These are phyloP conservation scores for Caenorhabditis sp. DNA, from an alignment of 2,888 invertebrate species.

Conservation along the genomic window DNA sequence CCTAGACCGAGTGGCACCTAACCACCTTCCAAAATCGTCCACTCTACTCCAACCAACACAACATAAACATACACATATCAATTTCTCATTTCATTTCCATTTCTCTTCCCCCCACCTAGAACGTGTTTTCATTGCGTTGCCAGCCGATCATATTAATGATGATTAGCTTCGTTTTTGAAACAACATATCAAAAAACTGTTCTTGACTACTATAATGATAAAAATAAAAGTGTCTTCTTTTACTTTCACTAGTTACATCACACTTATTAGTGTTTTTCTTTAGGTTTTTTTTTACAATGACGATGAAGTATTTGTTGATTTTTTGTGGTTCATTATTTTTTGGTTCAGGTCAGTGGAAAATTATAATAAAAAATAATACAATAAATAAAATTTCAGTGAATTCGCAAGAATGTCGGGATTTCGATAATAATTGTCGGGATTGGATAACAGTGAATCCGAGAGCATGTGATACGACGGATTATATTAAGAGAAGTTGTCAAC, in stretches of 20 bases:
- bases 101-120: neutral
- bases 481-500: slow-evolving; percentile 58
- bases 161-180: neutral
- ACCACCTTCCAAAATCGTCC: neutral
- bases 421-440: slow-evolving; percentile 65
- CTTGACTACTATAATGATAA: neutral
- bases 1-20: too few relatives aligned
- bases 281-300: slow-evolving; percentile 14
- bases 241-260: neutral
- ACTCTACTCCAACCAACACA: neutral
- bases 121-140: neutral
- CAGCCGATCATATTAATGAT: neutral
- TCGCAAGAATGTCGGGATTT: slow-evolving; percentile 44
- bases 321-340: too few relatives aligned
- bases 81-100: neutral
- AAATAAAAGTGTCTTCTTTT: neutral
- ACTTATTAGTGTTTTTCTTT: slow-evolving; percentile 9
- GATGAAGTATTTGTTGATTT: too few relatives aligned
- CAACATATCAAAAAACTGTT: neutral
- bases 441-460: slow-evolving; percentile 59
- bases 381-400: neutral
- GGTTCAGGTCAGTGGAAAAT: too few relatives aligned
- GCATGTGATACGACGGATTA: slow-evolving; percentile 63
- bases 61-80: neutral
- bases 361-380: too few relatives aligned